Base-by-base conservation (phyloP, 1,140 invertebrate genomes). In the Dendrolimus kikuchii region DNA sequence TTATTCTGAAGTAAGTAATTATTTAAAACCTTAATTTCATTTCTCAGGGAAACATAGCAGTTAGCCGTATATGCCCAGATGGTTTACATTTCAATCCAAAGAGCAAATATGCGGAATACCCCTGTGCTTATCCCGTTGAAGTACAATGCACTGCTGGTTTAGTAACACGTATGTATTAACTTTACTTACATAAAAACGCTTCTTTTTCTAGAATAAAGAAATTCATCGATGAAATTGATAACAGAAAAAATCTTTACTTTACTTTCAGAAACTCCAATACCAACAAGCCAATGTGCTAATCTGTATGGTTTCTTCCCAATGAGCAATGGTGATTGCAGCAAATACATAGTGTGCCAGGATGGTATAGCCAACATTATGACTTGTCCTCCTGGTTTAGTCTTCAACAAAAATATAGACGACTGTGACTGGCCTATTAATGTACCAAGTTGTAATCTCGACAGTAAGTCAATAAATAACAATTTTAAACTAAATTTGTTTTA, bases 391-490 rank as follows among this genome's bases (percentile, higher is more conserved):
- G 95, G 95, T 38, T 79, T 97, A 23, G 94, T 94, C 5, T 96
- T 95, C 75, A 94, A 94, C 68, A 81, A 90, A n/a, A 88, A 91
- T 51, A 90, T 76, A 5, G 92, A 93, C 60, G 89, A 91, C 44
- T 96, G 95, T 66, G 94, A 95, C 60, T 96, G 94, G 94, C 93
- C 93, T 1, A 93, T 94, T 77, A 89, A 93, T 56, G 94, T 93
- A 5, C 74, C 88, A 1, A 88, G 90, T 41, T 95, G 93, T 66
- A 91, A 94, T 67, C 90, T 91, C 37, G 91, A 93, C 87, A 89
- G 91, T 92, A 75, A 71, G 46, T 65, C 8, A 7, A 7, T 40
- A 46, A 43, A 6, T 40, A 23, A 23, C 23, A 23, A 23, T 23
- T 23, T 23, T 2, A 23, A 23, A 23, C 23, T 23, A 23, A 23